Percentiles rank a stretch among this genome's conserved stretches.
phyloP scores from a whole-genome alignment of 2,797 vertebrate genomes.

The Acipenser oxyrinchus region DNA sequence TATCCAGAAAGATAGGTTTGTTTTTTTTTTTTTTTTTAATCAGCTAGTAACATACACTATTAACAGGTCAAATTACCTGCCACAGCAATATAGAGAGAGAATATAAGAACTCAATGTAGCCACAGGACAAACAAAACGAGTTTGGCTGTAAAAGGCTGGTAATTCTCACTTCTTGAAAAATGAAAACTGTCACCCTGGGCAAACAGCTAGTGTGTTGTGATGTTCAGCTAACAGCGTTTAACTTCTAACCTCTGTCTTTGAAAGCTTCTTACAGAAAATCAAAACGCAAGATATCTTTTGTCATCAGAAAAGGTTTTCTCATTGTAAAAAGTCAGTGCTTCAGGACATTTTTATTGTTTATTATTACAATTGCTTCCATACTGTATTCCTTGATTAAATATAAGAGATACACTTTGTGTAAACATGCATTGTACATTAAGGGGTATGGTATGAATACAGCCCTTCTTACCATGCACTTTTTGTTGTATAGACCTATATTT shows the following conservation, averaged over 20 bases:
- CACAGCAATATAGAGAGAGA: slow-evolving; percentile 1
- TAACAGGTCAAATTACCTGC: slow-evolving; percentile 15
- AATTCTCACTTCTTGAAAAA: slow-evolving; percentile 14
- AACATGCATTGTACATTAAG: no score
- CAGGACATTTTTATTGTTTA: no score
- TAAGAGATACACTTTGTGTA: no score
- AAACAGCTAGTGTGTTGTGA: slow-evolving; percentile 23
- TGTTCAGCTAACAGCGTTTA: slow-evolving; percentile 17
- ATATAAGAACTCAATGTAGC: slow-evolving; percentile 14
- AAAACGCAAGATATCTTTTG: slow-evolving; percentile 16
- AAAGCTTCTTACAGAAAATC: slow-evolving; percentile 23
- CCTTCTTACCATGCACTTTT: no score
- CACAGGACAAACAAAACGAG: slow-evolving; percentile 6
- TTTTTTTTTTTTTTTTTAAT: slow-evolving; percentile 10
- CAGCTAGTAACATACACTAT: background rate
- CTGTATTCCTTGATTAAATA: no score
- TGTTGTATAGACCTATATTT: no score
- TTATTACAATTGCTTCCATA: no score
- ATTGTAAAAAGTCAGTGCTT: no score
- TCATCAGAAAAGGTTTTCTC: slow-evolving; percentile 12
- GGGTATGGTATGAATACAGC: no score
- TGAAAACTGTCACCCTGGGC: slow-evolving; percentile 24
- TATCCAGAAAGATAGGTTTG: background rate
- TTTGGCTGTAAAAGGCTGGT: background rate
- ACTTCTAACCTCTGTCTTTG: slow-evolving; percentile 27